Base-by-base conservation (phyloP, 2,797 vertebrate genomes). In the Babyrousa celebensis region DNA sequence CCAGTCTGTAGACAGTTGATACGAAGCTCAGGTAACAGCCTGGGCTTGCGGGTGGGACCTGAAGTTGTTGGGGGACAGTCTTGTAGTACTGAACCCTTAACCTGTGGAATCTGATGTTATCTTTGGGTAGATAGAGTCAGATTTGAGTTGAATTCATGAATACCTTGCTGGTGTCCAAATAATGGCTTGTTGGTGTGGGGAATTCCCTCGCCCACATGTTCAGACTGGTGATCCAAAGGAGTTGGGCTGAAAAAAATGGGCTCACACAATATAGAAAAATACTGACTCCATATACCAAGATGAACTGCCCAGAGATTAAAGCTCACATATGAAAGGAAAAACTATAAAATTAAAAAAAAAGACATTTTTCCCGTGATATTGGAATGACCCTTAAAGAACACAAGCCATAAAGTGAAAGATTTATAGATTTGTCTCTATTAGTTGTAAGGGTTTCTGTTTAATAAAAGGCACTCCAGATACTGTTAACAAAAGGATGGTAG, bases 381-480 rank as follows among this genome's bases (percentile, higher is more conserved):
- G n/a, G 21, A 71, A 92, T 89, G 68, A 94, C n/a, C 6, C 12
- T 85, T 12, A 83, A 92, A 95, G 54, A 23, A 82, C 25, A 82
- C 14, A 77, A 62, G 32, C 56, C 23, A 63, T 32, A 70, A 14
- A 90, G 8, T 10, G n/a, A 92, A 95, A 68, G 27, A 85, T 70
- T 36, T 90, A 48, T 62, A 63, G 29, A 25, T 78, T 77, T 87
- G 27, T 29, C 23, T 54, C 20, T 77, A 84, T 85, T 48, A 77
- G 52, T 79, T 58, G 27, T 74, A 82, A 70, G 25, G 25, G 91
- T 60, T 94, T 94, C 17, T 94, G 40, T 82, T 89, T 95, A 80
- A 82, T 17, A 36, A 65, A 97, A 94, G 7, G 1, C 10, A 85
- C 16, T 32, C 40, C 0, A 74, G 58, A 83, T 32, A 67, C 8